Evolutionary conservation across 1,140 invertebrate genomes (phyloP).

Genomic region (Yoshiicerus persimilis): DNA sequence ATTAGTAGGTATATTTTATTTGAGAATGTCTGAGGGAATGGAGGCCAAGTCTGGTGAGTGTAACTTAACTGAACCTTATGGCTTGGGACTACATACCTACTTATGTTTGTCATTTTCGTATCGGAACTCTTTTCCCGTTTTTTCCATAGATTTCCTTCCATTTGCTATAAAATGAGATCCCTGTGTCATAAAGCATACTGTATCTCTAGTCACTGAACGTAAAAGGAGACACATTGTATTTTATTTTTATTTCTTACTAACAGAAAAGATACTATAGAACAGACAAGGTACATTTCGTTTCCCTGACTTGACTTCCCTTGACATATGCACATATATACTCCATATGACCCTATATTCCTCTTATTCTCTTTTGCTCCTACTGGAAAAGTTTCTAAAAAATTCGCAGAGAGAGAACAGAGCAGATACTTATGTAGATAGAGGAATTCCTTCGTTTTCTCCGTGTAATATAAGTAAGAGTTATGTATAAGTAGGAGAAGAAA

Average conservation of each 20-base stretch:
- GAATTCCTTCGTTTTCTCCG: not conserved
- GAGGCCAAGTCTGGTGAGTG: not conserved
- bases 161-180: not conserved
- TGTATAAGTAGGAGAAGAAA: not conserved
- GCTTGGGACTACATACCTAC: not conserved
- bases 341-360: not conserved
- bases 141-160: not conserved
- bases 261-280: not conserved
- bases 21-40: not conserved
- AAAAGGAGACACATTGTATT: not conserved
- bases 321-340: not conserved
- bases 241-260: constrained; percentile 17
- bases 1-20: constrained; percentile 1
- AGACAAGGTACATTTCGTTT: not conserved
- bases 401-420: not conserved
- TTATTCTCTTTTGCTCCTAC: not conserved
- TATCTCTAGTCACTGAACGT: not conserved
- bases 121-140: not conserved
- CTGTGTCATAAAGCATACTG: not conserved
- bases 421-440: not conserved
- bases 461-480: not conserved
- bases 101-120: not conserved
- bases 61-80: not conserved
- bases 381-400: not conserved
- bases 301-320: not conserved